phyloP scores from a whole-genome alignment of 2,797 vertebrate genomes.

The Mormyrops attenuatus region DNA sequence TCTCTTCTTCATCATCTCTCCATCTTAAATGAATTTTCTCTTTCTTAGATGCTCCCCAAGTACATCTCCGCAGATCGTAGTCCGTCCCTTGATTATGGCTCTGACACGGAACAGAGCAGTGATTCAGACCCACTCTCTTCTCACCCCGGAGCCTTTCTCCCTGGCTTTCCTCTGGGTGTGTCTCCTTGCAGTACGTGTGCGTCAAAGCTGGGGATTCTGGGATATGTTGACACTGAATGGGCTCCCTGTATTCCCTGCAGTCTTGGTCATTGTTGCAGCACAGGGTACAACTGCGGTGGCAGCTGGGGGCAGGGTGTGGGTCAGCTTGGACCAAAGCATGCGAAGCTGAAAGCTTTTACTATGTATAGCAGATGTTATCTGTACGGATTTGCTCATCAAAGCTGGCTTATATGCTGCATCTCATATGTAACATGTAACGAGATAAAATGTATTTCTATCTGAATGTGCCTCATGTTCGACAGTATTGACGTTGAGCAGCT shows the following conservation, averaged over 20 bases:
- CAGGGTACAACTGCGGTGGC: background rate
- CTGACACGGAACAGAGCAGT: background rate
- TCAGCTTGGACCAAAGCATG: background rate
- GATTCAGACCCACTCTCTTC: background rate
- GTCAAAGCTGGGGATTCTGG: background rate
- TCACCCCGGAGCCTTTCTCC: background rate
- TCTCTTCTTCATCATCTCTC: background rate
- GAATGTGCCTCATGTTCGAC: background rate
- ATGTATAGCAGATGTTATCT: background rate
- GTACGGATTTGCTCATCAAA: background rate
- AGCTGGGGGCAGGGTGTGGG: background rate
- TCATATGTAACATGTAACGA: background rate
- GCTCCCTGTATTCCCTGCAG: background rate
- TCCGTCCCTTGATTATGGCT: background rate
- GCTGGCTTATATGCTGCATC: background rate
- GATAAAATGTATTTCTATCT: background rate
- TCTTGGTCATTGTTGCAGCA: background rate
- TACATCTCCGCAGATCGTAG: background rate
- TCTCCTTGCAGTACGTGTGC: background rate
- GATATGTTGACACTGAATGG: conserved; percentile 14
- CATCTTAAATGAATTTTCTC: background rate
- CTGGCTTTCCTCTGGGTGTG: background rate
- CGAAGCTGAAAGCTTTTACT: background rate
- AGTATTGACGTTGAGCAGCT: background rate
- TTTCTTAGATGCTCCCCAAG: background rate